phyloP scores from a whole-genome alignment of 2,888 invertebrate species.

The Erpobdella octoculata region DNA sequence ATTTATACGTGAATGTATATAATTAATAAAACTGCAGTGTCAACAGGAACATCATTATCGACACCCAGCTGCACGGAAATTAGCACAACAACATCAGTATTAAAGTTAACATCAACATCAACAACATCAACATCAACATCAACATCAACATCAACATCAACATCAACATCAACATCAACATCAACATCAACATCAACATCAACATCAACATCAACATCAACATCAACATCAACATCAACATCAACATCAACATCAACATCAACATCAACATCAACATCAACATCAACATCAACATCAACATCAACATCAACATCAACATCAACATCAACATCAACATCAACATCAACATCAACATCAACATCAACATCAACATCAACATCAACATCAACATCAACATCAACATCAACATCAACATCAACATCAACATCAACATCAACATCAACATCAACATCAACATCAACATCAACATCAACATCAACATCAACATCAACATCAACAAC shows the following conservation, averaged over 20 bases:
- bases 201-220: not conserved
- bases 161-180: not conserved
- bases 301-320: not conserved
- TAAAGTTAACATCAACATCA: too few relatives aligned
- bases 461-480: not conserved
- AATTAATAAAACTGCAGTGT: too few relatives aligned
- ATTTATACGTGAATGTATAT: too few relatives aligned
- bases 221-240: not conserved
- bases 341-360: not conserved
- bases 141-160: not conserved
- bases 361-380: not conserved
- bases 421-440: not conserved
- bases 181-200: not conserved
- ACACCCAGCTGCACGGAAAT: too few relatives aligned
- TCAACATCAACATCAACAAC: not conserved
- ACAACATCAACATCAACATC: not conserved
- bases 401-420: not conserved
- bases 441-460: not conserved
- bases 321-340: not conserved
- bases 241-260: not conserved
- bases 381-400: not conserved
- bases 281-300: not conserved
- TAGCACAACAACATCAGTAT: too few relatives aligned
- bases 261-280: not conserved
- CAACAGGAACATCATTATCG: too few relatives aligned